phyloP scores from a whole-genome alignment of 2,888 invertebrate genomes.

The Xylocampa areola region DNA sequence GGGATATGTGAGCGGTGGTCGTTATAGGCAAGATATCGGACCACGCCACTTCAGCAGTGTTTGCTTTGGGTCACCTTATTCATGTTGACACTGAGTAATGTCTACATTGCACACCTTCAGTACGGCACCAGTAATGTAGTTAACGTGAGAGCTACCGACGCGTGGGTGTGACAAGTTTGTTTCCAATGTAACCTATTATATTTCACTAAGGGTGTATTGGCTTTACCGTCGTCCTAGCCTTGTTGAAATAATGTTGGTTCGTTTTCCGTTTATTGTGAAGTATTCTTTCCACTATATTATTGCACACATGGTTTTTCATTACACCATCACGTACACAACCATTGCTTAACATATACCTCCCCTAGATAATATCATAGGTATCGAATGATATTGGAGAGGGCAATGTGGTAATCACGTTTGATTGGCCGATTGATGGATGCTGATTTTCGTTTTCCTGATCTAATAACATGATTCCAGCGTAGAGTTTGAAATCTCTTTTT shows the following conservation, averaged over 20 bases:
- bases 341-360: background rate
- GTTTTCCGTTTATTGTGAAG: background rate
- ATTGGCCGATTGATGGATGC: background rate
- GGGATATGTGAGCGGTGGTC: conserved; percentile 10
- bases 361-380: background rate
- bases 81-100: conserved; percentile 49
- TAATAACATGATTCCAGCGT: too few relatives aligned
- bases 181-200: conserved; percentile 22
- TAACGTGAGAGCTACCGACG: conserved; percentile 25
- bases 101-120: conserved; percentile 52
- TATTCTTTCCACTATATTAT: too few relatives aligned
- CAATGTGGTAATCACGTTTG: conserved; percentile 1
- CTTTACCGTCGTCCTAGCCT: background rate
- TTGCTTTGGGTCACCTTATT: conserved; percentile 45
- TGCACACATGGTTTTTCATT: too few relatives aligned
- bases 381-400: conserved; percentile 2
- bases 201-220: background rate
- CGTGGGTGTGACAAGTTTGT: conserved; percentile 31
- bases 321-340: background rate
- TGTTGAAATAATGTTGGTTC: background rate
- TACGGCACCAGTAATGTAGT: conserved; percentile 27
- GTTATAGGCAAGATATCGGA: conserved; percentile 33
- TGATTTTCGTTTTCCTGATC: background rate
- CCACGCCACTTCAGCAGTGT: conserved; percentile 42
- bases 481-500: too few relatives aligned